Conservation (phyloP, 2,113 vertebrate genomes). For the Synodontis membranacea region DNA sequence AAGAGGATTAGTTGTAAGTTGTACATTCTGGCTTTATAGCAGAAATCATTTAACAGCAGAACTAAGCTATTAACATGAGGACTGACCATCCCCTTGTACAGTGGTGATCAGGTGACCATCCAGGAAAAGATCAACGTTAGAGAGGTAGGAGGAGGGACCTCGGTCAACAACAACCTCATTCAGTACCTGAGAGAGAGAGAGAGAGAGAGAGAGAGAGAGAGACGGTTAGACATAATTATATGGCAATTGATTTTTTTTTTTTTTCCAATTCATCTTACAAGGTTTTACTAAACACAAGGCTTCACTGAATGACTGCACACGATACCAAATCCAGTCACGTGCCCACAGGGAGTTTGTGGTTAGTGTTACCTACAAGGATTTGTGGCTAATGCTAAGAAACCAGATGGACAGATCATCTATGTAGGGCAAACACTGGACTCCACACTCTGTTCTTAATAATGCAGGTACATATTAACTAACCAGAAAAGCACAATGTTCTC, state of each 20-base stretch:
- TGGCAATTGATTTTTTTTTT: neutral
- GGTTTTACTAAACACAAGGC: neutral
- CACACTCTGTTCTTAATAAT: neutral
- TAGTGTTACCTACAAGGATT: no score
- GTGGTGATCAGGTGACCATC: constrained; percentile 80
- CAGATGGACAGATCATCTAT: neutral
- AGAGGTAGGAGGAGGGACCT: constrained; percentile 80
- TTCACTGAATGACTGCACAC: neutral
- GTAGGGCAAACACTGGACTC: neutral
- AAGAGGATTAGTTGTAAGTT: neutral
- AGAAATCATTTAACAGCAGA: neutral
- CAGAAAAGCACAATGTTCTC: neutral
- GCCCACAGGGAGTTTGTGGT: no score
- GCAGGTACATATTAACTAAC: neutral
- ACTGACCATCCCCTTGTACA: constrained; percentile 79
- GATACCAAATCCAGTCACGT: neutral
- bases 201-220: neutral
- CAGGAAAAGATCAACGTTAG: constrained; percentile 79
- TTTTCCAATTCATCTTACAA: neutral
- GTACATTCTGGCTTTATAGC: neutral
- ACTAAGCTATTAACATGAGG: neutral
- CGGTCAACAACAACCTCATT: constrained; percentile 82
- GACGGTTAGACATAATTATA: constrained; percentile 1
- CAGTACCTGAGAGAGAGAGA: constrained; percentile 67
- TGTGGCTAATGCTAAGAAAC: neutral